phyloP scores from a whole-genome alignment of 2,888 invertebrate genomes.

The Lasioglossum morio region DNA sequence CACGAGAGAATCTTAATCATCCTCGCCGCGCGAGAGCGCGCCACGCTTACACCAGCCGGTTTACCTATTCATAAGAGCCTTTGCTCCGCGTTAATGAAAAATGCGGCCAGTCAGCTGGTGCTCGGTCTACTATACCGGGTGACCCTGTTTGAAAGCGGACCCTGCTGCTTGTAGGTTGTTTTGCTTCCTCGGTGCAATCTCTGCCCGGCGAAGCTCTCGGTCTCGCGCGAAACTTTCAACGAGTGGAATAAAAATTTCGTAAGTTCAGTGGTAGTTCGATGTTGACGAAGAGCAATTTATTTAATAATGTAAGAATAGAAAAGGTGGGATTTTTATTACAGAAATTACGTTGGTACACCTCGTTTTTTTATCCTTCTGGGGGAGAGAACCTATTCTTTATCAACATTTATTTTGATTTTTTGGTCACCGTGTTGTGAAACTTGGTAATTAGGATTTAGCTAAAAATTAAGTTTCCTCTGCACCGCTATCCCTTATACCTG shows the following conservation, averaged over 20 bases:
- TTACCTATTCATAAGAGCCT: conserved; percentile 81
- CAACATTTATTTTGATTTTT: too few species aligned
- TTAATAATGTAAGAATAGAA: too few species aligned
- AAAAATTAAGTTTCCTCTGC: too few species aligned
- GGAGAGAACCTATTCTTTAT: too few species aligned
- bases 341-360: too few species aligned
- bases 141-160: conserved; percentile 41
- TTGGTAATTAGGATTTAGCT: too few species aligned
- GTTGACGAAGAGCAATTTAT: neutral
- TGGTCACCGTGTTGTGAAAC: too few species aligned
- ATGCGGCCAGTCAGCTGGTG: conserved; percentile 80
- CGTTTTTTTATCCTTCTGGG: too few species aligned
- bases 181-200: neutral
- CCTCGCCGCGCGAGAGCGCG: conserved; percentile 57
- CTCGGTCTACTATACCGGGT: conserved; percentile 74
- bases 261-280: neutral
- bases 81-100: conserved; percentile 83
- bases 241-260: neutral
- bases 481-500: too few species aligned
- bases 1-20: conserved; percentile 71
- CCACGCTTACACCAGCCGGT: conserved; percentile 68
- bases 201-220: neutral
- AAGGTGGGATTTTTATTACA: too few species aligned
- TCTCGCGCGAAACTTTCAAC: neutral
- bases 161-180: neutral